A percentile compares a stretch with the other conserved stretches of the same genome.
phyloP scores from a whole-genome alignment of 2,113 vertebrate genomes.

The Dipodomys spectabilis region DNA sequence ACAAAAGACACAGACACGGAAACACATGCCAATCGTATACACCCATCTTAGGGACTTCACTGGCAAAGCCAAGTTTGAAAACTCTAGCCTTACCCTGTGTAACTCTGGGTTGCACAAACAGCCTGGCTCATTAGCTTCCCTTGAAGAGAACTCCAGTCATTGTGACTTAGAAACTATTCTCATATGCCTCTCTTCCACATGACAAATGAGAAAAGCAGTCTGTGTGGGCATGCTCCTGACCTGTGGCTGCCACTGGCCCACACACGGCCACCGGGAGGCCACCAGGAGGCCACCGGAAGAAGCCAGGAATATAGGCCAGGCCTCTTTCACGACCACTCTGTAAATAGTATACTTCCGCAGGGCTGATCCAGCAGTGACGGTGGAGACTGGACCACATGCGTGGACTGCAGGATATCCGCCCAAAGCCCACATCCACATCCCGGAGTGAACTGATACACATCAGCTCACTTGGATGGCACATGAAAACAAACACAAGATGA shows the following conservation, averaged over 20 bases:
- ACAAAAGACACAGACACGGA: background rate
- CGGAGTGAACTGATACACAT: rapidly evolving
- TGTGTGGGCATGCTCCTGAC: background rate
- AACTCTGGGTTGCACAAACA: background rate
- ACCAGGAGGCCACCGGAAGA: background rate
- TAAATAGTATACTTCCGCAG: rapidly evolving
- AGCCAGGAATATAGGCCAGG: rapidly evolving
- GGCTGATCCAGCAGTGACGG: background rate
- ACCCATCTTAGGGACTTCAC: background rate
- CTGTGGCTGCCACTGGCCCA: rapidly evolving
- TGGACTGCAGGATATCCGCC: no score
- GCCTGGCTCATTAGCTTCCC: background rate
- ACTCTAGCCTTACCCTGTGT: background rate
- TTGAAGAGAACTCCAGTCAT: background rate
- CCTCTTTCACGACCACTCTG: background rate
- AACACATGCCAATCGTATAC: no score
- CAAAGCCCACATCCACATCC: rapidly evolving
- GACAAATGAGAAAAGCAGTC: background rate
- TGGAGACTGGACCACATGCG: rapidly evolving
- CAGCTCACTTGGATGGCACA: rapidly evolving
- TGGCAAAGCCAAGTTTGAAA: background rate
- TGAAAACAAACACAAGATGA: background rate
- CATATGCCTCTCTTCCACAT: background rate
- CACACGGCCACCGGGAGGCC: background rate
- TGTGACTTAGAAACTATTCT: background rate